Evolutionary conservation across 1,140 invertebrate genomes (phyloP), one percentile per base, ranked within the genome.

Genomic region (Drosophila kanapiae): DNA sequence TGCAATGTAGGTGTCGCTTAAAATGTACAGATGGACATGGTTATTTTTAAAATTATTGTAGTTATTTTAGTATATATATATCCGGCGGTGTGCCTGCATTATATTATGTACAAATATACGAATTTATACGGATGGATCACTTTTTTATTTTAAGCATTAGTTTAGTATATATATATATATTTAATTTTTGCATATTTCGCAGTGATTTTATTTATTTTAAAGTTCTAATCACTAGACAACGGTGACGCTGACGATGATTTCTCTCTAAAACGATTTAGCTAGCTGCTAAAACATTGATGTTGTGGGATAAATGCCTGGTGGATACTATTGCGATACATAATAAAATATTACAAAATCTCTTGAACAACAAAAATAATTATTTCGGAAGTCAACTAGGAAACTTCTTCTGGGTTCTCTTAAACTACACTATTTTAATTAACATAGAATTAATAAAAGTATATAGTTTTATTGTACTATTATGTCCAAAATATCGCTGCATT

Each of bases 21-120:
- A 43, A 80, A 80, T 80, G 23, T 82, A 77, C 72, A 76, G 18
- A 71, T 83, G 76, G 76, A 45, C 33, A 59, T 68, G 61, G 40
- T 14, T 62, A 49, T 42, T 27, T 42, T 54, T 14, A 14, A 37
- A 53, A 58, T 29, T 29, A 35, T 35, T 47, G 45, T 65, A 47
- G 38, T 18, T 18, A 35, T 23, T 13, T 18, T 35, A 9, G 18
- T 37, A 33, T 47, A 45, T 57, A 31, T 57, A 42, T 53, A 18
- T 47, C 3, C 9, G 45, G 42, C n/a, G 47, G 43, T 14, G 27
- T 31, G 33, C 43, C 31, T 35, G 64, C 43, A 49, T 42, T 68
- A 53, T 40, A 27, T 42, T 68, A 67, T 75, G 60, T 80, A 75
- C 64, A 78, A 27, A 37, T 65, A n/a, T 64, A 61, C 47, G 23